These are phyloP conservation scores for Caretta caretta DNA, from an alignment of 2,113 vertebrate species.

Conservation along the genomic window DNA sequence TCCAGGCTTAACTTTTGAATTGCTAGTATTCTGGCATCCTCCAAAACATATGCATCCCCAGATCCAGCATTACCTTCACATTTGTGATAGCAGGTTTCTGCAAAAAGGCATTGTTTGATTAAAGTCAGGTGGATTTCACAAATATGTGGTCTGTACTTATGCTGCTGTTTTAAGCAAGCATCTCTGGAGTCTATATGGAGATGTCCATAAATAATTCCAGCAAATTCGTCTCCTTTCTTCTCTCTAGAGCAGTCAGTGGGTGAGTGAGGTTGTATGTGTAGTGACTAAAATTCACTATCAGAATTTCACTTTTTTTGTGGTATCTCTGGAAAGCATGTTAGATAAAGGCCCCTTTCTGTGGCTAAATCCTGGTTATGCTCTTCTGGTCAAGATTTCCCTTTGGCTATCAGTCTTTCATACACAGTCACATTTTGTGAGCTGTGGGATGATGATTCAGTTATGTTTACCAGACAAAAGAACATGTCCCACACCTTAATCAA, in stretches of 20 bases:
- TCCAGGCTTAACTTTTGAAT: background rate
- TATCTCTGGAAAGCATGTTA: background rate
- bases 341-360: background rate
- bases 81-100: background rate
- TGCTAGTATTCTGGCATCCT: background rate
- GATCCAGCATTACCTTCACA: background rate
- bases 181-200: background rate
- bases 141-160: background rate
- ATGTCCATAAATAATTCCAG: background rate
- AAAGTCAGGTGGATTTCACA: background rate
- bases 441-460: constrained; percentile 43
- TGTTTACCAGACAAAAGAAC: constrained; percentile 3
- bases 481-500: constrained; percentile 37
- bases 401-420: background rate
- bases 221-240: background rate
- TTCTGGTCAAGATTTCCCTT: background rate
- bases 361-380: background rate
- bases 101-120: background rate
- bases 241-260: background rate
- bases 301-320: rapidly evolving
- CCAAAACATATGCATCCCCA: background rate
- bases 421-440: constrained; percentile 11
- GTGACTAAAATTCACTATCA: background rate
- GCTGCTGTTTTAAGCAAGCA: background rate
- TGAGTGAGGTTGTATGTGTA: background rate